phyloP scores from a whole-genome alignment of 2,113 vertebrate genomes.

The Saccopteryx leptura region DNA sequence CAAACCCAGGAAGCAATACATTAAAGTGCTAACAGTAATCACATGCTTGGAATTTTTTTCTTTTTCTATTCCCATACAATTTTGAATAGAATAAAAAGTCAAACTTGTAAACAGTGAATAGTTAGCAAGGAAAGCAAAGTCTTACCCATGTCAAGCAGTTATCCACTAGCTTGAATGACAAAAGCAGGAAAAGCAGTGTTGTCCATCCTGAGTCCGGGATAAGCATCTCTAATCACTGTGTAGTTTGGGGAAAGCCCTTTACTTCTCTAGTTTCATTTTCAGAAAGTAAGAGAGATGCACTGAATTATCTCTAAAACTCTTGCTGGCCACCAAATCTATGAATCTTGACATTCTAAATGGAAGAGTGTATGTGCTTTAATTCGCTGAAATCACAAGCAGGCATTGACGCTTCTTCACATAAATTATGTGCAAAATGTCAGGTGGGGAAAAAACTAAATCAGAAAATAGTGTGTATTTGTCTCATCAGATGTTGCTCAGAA shows the following conservation, averaged over 20 bases:
- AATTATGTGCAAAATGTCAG: slow-evolving; percentile 34
- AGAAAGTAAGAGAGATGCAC: slow-evolving; percentile 46
- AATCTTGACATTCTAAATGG: slow-evolving; percentile 40
- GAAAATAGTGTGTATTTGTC: background rate
- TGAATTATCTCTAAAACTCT: background rate
- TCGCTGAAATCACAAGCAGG: slow-evolving; percentile 34
- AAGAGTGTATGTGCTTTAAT: background rate
- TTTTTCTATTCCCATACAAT: background rate
- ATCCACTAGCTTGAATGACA: background rate
- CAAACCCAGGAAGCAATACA: background rate
- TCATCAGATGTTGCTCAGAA: background rate
- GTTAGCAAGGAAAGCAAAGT: slow-evolving; percentile 42
- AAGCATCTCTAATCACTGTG: background rate
- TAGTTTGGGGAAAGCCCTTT: background rate
- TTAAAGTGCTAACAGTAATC: background rate
- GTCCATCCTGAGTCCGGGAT: rapidly evolving
- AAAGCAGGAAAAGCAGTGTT: background rate
- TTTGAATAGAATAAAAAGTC: slow-evolving; percentile 27
- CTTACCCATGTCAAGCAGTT: background rate
- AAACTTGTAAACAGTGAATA: background rate
- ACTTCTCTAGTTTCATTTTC: slow-evolving; percentile 5
- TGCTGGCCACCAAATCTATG: background rate
- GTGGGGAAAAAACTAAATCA: background rate
- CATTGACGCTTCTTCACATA: background rate
- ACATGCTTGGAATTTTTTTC: background rate